A percentile compares a stretch with the other conserved stretches of the same genome.
These are phyloP conservation scores for Fragum sueziense DNA, from an alignment of 2,888 invertebrate species.

Conservation along the genomic window DNA sequence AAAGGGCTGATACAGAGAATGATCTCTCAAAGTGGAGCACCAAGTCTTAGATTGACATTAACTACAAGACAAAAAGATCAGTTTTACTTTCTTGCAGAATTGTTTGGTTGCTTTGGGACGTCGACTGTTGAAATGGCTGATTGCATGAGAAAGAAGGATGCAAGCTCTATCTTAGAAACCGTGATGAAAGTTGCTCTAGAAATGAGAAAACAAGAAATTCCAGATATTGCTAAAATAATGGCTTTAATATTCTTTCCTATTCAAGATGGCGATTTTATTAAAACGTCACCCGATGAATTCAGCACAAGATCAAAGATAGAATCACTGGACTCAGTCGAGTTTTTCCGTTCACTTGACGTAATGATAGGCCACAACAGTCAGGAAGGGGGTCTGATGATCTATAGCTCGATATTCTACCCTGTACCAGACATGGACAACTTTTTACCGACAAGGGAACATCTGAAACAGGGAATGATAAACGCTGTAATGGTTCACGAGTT, in stretches of 20 bases:
- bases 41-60: background rate
- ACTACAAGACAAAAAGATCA: slow-evolving; percentile 12
- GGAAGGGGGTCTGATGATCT: slow-evolving; percentile 8
- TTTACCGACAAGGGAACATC: slow-evolving; percentile 3
- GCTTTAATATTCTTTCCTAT: slow-evolving; percentile 1
- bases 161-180: background rate
- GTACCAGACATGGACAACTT: slow-evolving; percentile 11
- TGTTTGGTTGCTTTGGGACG: background rate
- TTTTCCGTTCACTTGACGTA: slow-evolving; percentile 9
- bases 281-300: background rate
- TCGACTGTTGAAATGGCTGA: background rate
- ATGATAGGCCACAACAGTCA: slow-evolving; percentile 18
- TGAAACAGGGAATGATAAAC: background rate
- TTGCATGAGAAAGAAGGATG: background rate
- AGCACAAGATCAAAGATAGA: background rate
- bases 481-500: slow-evolving; percentile 11
- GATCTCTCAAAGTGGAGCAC: slow-evolving; percentile 66
- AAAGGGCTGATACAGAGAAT: slow-evolving; percentile 59
- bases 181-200: background rate
- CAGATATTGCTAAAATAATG: background rate
- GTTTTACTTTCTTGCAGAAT: background rate
- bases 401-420: slow-evolving; percentile 7
- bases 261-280: slow-evolving; percentile 21
- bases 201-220: background rate
- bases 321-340: slow-evolving; percentile 1